Evolutionary conservation across 2,113 vertebrate species (phyloP), one percentile per base, ranked within the genome.

Genomic region (Cavia porcellus): DNA sequence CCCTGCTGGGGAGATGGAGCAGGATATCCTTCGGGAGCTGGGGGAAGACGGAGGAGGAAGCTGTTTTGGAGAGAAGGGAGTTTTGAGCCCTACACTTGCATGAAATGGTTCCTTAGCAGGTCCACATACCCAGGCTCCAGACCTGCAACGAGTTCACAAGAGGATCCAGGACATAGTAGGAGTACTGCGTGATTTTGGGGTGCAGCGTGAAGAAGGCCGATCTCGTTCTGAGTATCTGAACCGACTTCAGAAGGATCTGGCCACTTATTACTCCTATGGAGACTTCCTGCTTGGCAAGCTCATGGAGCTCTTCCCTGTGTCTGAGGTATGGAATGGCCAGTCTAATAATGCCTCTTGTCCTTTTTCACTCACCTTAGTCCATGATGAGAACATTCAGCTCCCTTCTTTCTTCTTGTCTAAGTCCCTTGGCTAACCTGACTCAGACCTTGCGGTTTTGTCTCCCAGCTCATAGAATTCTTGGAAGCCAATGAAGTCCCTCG

Each of bases 401-500:
- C 32, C 22, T 77, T 75, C 15, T 35, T 50, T 32, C 20, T 59
- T 42, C 20, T 42, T 74, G 61, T 92, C 19, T n/a, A 30, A 68
- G 38, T 42, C 47, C 25, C 13, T 47, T 9, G 35, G 47, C 52
- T 55, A 32, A 17, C 52, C 77, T 82, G 66, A 70, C 86, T 64
- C 32, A n/a, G 4, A 47, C 42, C 59, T 57, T 61, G 13, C 42
- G 24, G 0, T 70, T n/a, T 88, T 90, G 32, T 55, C 59, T 92
- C 52, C 4, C 32, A 99, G 99, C 96, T 99, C 93, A 98, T 99
- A n/a, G 99, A 99, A 85, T 99, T 99, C 95, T 98, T 99, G 59
- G 99, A 99, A 97, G 99, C 99, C 30, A 99, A 99, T 59, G 99
- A 99, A 98, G 99, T 99, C 91, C 99, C 99, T 3, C 99, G 99